phyloP scores from a whole-genome alignment of 2,888 invertebrate species.

The Tridacna gigas region DNA sequence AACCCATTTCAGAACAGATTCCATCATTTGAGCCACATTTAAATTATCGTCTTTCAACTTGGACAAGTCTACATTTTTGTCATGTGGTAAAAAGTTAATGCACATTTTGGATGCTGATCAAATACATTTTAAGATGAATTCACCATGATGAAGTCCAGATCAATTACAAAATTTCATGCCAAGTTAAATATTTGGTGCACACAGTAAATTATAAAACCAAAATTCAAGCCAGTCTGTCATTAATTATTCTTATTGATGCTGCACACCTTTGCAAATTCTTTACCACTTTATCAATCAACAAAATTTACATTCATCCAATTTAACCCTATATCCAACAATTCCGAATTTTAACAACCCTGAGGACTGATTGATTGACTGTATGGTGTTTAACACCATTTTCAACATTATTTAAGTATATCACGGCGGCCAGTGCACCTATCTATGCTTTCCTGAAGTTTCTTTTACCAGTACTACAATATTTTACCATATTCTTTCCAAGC shows the following conservation, averaged over 20 bases:
- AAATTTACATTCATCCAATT: neutral
- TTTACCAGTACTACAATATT: too few relatives aligned
- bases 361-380: too few relatives aligned
- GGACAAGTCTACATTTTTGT: neutral
- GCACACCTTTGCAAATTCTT: too few relatives aligned
- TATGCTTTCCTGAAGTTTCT: too few relatives aligned
- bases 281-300: too few relatives aligned
- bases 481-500: too few relatives aligned
- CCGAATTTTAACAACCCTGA: too few relatives aligned
- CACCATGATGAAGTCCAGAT: conserved; percentile 14
- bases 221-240: too few relatives aligned
- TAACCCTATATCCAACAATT: neutral
- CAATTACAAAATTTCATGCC: conserved; percentile 27
- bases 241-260: too few relatives aligned
- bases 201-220: neutral
- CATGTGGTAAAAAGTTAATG: neutral
- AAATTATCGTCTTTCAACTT: neutral
- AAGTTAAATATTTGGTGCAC: conserved; percentile 14
- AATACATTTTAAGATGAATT: neutral
- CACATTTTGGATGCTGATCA: conserved; percentile 12
- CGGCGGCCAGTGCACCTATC: too few relatives aligned
- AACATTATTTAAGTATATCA: too few relatives aligned
- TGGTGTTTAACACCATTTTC: too few relatives aligned
- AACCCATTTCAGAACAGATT: neutral
- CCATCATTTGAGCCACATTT: neutral